Conservation (phyloP, 1,140 invertebrate genomes). For the Meteorus sp. region DNA sequence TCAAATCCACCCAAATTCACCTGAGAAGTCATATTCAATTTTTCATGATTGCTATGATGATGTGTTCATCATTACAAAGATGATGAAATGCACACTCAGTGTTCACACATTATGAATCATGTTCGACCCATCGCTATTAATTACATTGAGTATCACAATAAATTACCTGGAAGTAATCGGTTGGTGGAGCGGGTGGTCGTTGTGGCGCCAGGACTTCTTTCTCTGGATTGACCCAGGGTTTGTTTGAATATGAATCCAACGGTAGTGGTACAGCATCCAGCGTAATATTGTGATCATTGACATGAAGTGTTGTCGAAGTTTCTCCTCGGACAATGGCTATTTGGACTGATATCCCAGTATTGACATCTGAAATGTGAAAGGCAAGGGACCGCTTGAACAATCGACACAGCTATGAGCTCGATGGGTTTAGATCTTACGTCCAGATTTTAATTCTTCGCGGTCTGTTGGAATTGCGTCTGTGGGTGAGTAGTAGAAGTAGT, state of each 20-base stretch:
- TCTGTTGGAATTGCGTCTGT: slow-evolving; percentile 29
- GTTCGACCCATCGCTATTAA: neutral
- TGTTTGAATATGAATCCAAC: slow-evolving; percentile 75
- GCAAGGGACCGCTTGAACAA: slow-evolving; percentile 15
- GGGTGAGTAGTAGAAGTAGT: slow-evolving; percentile 29
- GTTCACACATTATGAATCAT: slow-evolving; percentile 1
- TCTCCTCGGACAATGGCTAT: slow-evolving; percentile 77
- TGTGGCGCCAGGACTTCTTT: slow-evolving; percentile 83
- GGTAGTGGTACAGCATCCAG: slow-evolving; percentile 71
- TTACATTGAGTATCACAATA: neutral
- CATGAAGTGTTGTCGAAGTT: slow-evolving; percentile 76
- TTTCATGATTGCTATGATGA: neutral
- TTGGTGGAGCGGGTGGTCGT: slow-evolving; percentile 78
- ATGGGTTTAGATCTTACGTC: slow-evolving; percentile 30
- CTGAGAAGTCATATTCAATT: slow-evolving; percentile 33
- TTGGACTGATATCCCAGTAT: slow-evolving; percentile 80
- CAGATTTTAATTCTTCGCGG: slow-evolving; percentile 26
- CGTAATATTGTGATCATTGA: slow-evolving; percentile 77
- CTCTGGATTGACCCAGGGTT: slow-evolving; percentile 83
- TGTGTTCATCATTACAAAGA: no score
- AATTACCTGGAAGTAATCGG: slow-evolving; percentile 76
- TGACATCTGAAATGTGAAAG: slow-evolving; percentile 61
- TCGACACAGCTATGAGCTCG: slow-evolving; percentile 16
- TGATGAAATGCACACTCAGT: no score
- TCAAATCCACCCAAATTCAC: slow-evolving; percentile 88